phyloP scores from a whole-genome alignment of 2,888 invertebrate species.

The Dolichopus griseipennis region DNA sequence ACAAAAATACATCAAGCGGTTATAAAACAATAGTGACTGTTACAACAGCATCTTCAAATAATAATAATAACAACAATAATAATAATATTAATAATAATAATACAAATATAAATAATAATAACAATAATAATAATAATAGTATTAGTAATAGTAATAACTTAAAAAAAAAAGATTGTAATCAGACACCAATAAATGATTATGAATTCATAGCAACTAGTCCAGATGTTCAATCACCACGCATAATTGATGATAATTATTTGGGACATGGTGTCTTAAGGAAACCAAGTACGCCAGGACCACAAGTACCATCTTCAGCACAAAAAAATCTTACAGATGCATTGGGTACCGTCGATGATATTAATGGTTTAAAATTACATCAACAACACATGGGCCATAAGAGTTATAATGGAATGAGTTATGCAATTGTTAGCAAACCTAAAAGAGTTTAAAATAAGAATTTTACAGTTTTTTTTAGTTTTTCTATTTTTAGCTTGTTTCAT shows the following conservation, averaged over 20 bases:
- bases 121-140: conserved; percentile 11
- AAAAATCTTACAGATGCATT: conserved; percentile 20
- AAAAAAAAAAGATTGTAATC: not conserved
- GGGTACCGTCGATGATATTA: conserved; percentile 14
- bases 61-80: not conserved
- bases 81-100: not conserved
- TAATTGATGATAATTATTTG: conserved; percentile 71
- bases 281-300: conserved; percentile 49
- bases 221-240: conserved; percentile 56
- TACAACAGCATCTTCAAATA: conserved; percentile 43
- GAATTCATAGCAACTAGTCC: conserved; percentile 57
- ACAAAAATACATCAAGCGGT: conserved; percentile 56
- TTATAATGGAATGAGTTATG: conserved; percentile 71
- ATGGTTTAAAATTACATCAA: not conserved
- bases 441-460: conserved; percentile 51
- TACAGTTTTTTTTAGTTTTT: too few relatives aligned
- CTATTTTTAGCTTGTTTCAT: too few relatives aligned
- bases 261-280: conserved; percentile 73
- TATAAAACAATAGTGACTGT: conserved; percentile 63
- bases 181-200: conserved; percentile 58
- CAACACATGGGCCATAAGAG: conserved; percentile 53
- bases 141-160: conserved; percentile 5
- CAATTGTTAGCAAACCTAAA: conserved; percentile 77
- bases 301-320: conserved; percentile 42
- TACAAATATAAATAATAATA: not conserved